These are phyloP conservation scores for Apotomis capreana DNA, from an alignment of 2,888 invertebrate genomes.

Conservation along the genomic window DNA sequence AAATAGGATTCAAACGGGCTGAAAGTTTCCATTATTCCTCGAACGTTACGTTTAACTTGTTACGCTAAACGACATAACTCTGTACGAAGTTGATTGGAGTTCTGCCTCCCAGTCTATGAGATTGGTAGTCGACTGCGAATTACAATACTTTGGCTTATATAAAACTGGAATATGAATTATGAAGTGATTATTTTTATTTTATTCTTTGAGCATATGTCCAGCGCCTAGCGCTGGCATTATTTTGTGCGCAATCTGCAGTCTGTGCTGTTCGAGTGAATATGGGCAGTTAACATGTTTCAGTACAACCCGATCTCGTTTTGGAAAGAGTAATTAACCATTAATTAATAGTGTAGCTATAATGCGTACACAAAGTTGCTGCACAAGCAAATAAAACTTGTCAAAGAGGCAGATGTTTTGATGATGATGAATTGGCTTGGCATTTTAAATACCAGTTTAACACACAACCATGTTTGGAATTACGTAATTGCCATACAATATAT, in stretches of 20 bases:
- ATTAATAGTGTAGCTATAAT: no score
- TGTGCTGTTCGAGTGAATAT: no score
- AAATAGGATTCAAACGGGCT: neutral
- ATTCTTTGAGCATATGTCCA: no score
- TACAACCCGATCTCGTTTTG: no score
- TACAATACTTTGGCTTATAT: neutral
- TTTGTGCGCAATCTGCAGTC: no score
- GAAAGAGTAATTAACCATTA: no score
- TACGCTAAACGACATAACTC: slow-evolving; percentile 5
- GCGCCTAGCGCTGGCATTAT: no score
- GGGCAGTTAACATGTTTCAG: no score
- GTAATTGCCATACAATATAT: neutral
- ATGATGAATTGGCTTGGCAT: neutral
- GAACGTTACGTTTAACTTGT: slow-evolving; percentile 30
- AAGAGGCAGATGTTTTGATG: no score
- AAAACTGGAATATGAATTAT: neutral
- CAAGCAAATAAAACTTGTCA: no score
- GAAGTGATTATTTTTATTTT: no score
- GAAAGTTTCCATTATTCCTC: slow-evolving; percentile 23
- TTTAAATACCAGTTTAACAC: neutral
- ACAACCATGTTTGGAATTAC: neutral
- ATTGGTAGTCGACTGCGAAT: neutral
- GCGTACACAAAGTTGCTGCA: no score
- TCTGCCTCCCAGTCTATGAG: neutral
- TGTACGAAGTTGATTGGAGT: slow-evolving; percentile 3